phyloP scores from a whole-genome alignment of 2,113 vertebrate species.

The Callopanchax toddi region DNA sequence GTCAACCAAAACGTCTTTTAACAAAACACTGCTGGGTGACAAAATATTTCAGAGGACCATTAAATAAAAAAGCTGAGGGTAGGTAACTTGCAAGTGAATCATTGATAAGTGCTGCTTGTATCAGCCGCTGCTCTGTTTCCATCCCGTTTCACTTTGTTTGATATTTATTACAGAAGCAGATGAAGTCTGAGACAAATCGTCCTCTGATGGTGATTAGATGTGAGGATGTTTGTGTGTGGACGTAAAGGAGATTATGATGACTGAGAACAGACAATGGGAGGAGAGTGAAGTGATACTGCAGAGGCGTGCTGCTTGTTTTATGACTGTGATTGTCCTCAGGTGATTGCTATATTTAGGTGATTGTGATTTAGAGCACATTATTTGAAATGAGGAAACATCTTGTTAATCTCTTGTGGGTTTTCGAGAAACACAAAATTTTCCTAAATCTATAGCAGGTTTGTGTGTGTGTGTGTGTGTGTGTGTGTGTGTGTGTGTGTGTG shows the following conservation, averaged over 20 bases:
- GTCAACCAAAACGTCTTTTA: conserved; percentile 14
- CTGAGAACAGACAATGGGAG: conserved; percentile 4
- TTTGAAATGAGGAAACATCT: not conserved
- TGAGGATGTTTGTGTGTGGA: conserved; percentile 9
- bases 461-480: too few relatives aligned
- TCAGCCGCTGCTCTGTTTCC: conserved; percentile 18
- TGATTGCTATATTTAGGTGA: not conserved
- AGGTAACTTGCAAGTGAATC: conserved; percentile 42
- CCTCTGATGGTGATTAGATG: conserved; percentile 13
- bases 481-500: too few relatives aligned
- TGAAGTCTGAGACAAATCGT: conserved; percentile 25
- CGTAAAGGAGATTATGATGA: not conserved
- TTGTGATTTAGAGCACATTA: conserved; percentile 4
- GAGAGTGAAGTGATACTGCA: not conserved
- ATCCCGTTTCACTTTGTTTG: conserved; percentile 37
- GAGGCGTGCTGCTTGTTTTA: conserved; percentile 4
- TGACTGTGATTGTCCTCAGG: conserved; percentile 5
- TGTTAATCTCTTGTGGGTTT: not conserved
- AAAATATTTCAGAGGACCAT: conserved; percentile 28
- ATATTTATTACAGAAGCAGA: conserved; percentile 32
- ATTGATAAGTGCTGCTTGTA: conserved; percentile 45
- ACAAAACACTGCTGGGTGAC: conserved; percentile 18
- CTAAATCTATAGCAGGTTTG: not conserved
- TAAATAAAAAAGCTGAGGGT: conserved; percentile 32
- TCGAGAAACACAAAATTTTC: not conserved